Evolutionary conservation across 2,113 vertebrate species (phyloP).

Genomic region (Otocyon megalotis): DNA sequence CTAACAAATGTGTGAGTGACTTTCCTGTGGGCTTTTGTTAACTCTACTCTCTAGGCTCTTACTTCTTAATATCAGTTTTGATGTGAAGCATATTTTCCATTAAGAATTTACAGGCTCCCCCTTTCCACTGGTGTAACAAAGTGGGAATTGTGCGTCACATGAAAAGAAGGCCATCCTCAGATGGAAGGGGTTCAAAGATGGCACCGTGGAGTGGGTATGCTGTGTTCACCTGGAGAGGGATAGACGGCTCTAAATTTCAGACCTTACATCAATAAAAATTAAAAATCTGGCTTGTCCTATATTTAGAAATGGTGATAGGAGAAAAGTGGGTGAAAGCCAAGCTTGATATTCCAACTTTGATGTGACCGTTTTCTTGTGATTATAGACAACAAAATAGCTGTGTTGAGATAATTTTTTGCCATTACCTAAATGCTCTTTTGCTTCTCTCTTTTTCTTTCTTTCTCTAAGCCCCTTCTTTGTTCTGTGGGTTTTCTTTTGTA

Average conservation of each 20-base stretch:
- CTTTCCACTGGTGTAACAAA: not conserved
- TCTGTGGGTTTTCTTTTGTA: constrained; percentile 98
- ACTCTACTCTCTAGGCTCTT: not conserved
- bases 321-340: constrained; percentile 71
- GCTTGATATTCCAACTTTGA: constrained; percentile 4
- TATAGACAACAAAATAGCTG: constrained; percentile 75
- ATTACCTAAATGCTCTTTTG: constrained; percentile 89
- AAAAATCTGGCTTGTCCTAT: constrained; percentile 30
- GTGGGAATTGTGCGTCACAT: no score
- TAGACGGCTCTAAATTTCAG: constrained; percentile 30
- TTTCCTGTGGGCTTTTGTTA: not conserved
- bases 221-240: not conserved
- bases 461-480: constrained; percentile 95
- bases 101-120: not conserved
- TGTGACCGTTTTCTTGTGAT: constrained; percentile 81
- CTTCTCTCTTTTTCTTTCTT: constrained; percentile 91
- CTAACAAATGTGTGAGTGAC: not conserved
- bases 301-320: constrained; percentile 56
- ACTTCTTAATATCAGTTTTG: not conserved
- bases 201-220: not conserved
- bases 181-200: not conserved
- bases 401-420: constrained; percentile 82
- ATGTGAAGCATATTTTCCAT: not conserved
- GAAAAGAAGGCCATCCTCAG: not conserved
- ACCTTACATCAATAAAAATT: constrained; percentile 39